Percentiles rank a stretch among this genome's conserved stretches.
Evolutionary conservation across 1,140 invertebrate species (phyloP).

Genomic region (Lysiphlebus fabarum): DNA sequence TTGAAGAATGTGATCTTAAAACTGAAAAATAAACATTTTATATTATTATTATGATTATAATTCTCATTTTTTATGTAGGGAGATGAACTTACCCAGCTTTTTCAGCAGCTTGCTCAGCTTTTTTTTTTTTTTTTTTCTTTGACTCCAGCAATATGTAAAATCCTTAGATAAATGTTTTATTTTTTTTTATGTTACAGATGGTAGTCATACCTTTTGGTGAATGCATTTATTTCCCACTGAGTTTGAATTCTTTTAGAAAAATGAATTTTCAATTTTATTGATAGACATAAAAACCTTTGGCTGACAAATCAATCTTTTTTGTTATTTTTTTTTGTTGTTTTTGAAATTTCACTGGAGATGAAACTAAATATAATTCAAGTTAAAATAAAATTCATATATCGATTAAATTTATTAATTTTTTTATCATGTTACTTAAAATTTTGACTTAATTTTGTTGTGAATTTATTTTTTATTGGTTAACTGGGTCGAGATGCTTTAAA

Average conservation of each 20-base stretch:
- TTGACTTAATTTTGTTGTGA: too few species aligned
- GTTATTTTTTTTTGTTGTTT: too few species aligned
- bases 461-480: too few species aligned
- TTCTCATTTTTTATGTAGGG: neutral
- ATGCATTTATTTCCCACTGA: neutral
- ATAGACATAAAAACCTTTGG: too few species aligned
- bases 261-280: neutral
- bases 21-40: neutral
- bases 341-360: too few species aligned
- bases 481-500: too few species aligned
- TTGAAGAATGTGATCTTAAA: neutral
- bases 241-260: neutral
- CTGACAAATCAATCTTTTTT: too few species aligned
- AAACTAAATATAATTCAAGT: too few species aligned
- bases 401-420: too few species aligned
- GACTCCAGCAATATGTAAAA: neutral
- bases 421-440: too few species aligned
- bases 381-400: too few species aligned
- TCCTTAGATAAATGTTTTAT: neutral
- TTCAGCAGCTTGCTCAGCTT: conserved; percentile 4
- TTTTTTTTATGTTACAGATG: neutral
- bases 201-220: conserved; percentile 2
- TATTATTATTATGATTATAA: neutral
- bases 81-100: conserved; percentile 5
- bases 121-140: conserved; percentile 10